Evolutionary conservation across 92 coral and sea anemone genomes (phyloP).

Genomic region (Epizoanthus fatuus): DNA sequence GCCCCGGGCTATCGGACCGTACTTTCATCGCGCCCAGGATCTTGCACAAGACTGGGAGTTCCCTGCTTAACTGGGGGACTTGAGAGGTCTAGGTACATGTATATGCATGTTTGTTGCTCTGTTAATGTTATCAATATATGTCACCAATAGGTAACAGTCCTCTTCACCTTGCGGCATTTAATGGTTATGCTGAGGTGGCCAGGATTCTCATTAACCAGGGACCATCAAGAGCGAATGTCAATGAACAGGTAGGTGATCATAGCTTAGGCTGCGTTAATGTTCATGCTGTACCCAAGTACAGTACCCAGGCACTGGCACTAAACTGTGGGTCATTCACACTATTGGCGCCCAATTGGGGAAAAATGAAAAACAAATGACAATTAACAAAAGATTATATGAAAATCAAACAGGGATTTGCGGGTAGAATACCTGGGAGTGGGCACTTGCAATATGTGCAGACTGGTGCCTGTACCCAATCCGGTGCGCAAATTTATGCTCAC

Average conservation of each 20-base stretch:
- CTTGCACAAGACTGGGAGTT: no score
- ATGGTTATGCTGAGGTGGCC: conserved; percentile 93
- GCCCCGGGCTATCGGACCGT: no score
- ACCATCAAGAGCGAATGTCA: conserved; percentile 96
- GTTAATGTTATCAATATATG: neutral
- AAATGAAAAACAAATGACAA: neutral
- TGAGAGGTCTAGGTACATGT: neutral
- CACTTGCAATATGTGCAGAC: no score
- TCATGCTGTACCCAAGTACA: neutral
- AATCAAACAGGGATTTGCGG: no score
- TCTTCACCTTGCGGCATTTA: conserved; percentile 92
- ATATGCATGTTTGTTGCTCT: neutral
- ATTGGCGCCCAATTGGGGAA: no score
- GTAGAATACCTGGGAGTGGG: no score
- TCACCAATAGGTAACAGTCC: conserved; percentile 83
- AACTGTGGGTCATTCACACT: neutral
- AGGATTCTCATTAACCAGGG: conserved; percentile 93
- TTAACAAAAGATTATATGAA: neutral
- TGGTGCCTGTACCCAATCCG: no score
- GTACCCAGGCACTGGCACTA: neutral
- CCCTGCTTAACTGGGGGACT: no score
- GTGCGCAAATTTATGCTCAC: no score
- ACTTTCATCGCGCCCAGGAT: no score
- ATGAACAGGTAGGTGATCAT: conserved; percentile 83
- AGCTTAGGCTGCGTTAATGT: no score